These are phyloP conservation scores for Metridium senile DNA, from an alignment of 92 coral and sea anemone species.

Conservation along the genomic window DNA sequence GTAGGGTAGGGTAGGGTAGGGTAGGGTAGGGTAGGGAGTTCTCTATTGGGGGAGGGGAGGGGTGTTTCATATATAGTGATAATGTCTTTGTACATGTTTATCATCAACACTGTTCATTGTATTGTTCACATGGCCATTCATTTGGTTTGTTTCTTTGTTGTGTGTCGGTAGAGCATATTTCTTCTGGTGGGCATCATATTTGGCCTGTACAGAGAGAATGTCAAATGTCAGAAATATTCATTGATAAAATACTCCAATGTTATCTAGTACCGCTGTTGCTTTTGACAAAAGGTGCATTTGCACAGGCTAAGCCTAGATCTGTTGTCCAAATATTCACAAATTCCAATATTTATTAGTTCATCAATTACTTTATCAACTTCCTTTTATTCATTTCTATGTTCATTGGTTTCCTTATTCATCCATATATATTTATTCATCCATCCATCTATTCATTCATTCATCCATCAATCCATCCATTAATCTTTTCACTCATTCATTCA, in stretches of 20 bases:
- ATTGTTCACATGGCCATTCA: conserved; percentile 17
- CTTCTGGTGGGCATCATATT: conserved; percentile 76
- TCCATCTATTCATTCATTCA: too few species aligned
- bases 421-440: not conserved
- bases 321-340: too few species aligned
- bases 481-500: too few species aligned
- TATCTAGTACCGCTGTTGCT: too few species aligned
- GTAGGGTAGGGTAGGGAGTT: not conserved
- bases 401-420: not conserved
- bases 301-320: too few species aligned
- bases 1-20: too few species aligned
- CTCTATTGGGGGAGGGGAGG: not conserved
- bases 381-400: not conserved
- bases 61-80: conserved; percentile 8
- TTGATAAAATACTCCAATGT: too few species aligned
- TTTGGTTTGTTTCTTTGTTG: conserved; percentile 36
- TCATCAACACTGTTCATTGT: not conserved
- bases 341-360: too few species aligned
- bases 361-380: too few species aligned
- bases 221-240: too few species aligned
- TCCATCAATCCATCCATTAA: too few species aligned
- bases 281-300: too few species aligned
- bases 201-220: conserved; percentile 64
- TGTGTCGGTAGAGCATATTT: conserved; percentile 67
- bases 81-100: conserved; percentile 4